Percentiles rank a stretch among this genome's conserved stretches.
phyloP scores from a whole-genome alignment of 2,113 vertebrate genomes.

The Scolopax mira region DNA sequence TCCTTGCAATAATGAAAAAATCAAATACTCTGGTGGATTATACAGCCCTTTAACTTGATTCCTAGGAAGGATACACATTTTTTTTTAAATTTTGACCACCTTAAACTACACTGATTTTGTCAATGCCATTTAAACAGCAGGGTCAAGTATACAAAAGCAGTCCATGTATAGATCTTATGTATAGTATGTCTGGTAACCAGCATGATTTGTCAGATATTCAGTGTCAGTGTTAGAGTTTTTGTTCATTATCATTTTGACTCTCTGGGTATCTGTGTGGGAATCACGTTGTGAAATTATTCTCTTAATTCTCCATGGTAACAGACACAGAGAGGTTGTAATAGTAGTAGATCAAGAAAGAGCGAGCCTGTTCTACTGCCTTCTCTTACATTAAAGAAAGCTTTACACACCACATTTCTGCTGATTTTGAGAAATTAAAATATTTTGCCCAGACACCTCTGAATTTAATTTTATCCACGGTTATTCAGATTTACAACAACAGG shows the following conservation, averaged over 20 bases:
- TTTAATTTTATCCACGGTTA: neutral
- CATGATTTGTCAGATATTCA: neutral
- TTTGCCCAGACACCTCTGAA: neutral
- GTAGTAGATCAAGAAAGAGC: neutral
- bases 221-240: neutral
- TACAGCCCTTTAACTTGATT: neutral
- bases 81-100: neutral
- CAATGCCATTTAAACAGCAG: neutral
- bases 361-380: neutral
- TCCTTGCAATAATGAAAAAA: conserved; percentile 12
- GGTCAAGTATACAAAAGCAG: neutral
- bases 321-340: neutral
- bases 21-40: neutral
- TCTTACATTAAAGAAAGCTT: neutral
- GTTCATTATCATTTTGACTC: neutral
- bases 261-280: neutral
- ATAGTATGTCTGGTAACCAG: neutral
- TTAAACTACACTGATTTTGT: neutral
- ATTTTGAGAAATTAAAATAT: neutral
- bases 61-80: neutral
- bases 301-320: conserved; percentile 28
- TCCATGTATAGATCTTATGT: neutral
- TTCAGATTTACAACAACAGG: neutral
- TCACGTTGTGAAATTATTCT: neutral
- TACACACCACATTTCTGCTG: neutral